Evolutionary conservation across 2,888 invertebrate species (phyloP).

Genomic region (Ashinkailepas kermadecensis): DNA sequence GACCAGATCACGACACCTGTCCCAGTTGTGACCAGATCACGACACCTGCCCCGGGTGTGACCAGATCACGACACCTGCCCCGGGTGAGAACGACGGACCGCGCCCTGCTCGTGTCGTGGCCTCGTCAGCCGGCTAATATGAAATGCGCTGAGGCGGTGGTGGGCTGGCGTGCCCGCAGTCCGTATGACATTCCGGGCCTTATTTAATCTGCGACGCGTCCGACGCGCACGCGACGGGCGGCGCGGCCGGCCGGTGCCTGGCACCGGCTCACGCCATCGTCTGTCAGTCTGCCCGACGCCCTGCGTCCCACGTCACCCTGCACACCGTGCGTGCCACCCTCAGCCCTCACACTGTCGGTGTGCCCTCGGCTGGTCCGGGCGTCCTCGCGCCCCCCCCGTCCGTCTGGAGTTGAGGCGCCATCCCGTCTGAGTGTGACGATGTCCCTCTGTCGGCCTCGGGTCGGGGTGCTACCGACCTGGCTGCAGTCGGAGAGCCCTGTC

Average conservation of each 20-base stretch:
- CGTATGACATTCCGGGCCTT: constrained; percentile 5
- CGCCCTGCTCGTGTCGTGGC: background rate
- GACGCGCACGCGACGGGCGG: background rate
- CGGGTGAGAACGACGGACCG: background rate
- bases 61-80: no score
- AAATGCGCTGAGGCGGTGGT: background rate
- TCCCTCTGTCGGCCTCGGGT: background rate
- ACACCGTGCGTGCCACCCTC: background rate
- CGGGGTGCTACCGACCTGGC: no score
- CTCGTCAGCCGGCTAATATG: background rate
- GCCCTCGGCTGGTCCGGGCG: background rate
- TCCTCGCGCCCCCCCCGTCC: background rate
- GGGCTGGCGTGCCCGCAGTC: background rate
- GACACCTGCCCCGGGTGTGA: no score
- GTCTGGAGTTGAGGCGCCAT: no score
- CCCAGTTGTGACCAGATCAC: no score
- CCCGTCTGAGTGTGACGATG: background rate
- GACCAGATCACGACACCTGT: no score
- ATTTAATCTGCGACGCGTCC: background rate
- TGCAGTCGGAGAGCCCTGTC: no score
- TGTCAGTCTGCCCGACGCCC: no score
- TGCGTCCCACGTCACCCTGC: background rate
- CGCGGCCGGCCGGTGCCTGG: background rate
- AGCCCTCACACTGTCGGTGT: background rate
- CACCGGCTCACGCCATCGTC: background rate